Conservation (phyloP, 2,113 vertebrate species). For the Lipophrys pholis region DNA sequence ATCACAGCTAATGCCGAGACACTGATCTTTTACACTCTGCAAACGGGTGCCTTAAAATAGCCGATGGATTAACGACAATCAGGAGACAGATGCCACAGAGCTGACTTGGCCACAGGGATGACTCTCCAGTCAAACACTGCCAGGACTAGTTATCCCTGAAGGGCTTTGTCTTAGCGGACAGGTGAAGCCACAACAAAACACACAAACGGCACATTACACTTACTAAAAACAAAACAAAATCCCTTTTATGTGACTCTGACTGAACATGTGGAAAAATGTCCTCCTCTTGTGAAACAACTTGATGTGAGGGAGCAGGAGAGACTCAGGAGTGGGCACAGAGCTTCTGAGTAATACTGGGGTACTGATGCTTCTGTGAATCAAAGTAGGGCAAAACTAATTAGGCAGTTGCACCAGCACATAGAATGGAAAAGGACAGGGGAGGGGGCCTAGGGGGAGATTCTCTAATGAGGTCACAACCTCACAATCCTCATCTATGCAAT, state of each 20-base stretch:
- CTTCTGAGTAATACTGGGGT: conserved; percentile 48
- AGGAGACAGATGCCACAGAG: conserved; percentile 72
- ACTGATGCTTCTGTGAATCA: conserved; percentile 64
- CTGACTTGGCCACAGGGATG: conserved; percentile 41
- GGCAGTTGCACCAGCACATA: conserved; percentile 69
- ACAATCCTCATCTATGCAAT: conserved; percentile 60
- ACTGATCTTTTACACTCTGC: conserved; percentile 47
- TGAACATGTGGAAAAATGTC: neutral
- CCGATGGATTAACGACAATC: conserved; percentile 72
- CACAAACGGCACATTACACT: neutral
- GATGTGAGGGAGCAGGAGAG: neutral
- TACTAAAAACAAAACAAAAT: no score
- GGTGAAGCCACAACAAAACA: neutral
- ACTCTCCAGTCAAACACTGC: conserved; percentile 64
- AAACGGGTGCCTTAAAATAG: conserved; percentile 77
- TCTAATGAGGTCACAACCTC: conserved; percentile 80
- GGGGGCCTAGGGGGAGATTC: conserved; percentile 74
- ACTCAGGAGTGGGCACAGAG: neutral
- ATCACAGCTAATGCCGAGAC: conserved; percentile 52
- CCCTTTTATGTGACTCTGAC: neutral
- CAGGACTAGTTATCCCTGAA: conserved; percentile 57
- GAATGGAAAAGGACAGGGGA: conserved; percentile 73
- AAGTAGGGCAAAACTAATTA: conserved; percentile 86
- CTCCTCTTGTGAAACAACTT: neutral
- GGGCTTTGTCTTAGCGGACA: conserved; percentile 31